Evolutionary conservation across 2,113 vertebrate species (phyloP), one percentile per base, ranked within the genome.

Genomic region (Spea bombifrons): DNA sequence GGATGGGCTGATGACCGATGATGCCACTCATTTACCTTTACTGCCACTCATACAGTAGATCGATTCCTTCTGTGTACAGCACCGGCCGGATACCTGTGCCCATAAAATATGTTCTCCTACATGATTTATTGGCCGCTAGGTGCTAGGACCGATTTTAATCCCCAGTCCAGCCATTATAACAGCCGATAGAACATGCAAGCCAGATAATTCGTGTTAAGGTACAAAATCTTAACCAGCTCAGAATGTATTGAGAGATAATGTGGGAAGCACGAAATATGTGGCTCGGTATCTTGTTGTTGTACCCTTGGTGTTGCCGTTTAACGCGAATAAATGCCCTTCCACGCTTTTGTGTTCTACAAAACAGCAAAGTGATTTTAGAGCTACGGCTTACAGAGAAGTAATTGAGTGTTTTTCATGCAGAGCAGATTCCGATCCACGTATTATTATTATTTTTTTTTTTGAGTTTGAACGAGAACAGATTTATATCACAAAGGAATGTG

Each of bases 401-500:
- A 73, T 57, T 73, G 61, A 15, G 30, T 72, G 52, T 79, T 79
- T 72, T 79, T 79, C 59, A 78, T 59, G 57, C 67, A 64, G 66
- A 71, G 75, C 77, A 73, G 70, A 66, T 63, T 79, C 61, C 12
- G 30, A 47, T 66, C 17, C 61, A 7, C 17, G 43, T 64, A 47
- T 73, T 79, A 57, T 79, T 53, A 13, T 59, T 59, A 59, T 13
- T 13, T 59, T 59, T 59, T 59, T 78, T 79, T 73, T 73, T 45
- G 44, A 70, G 70, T 67, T 66, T 73, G 77, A 65, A 72, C 76
- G 17, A 55, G 69, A 72, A 66, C 71, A 80, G 64, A 80, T 73
- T 73, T 66, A 67, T 74, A 68, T 74, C 57, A 67, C 71, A 80
- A 73, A 61, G 78, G 78, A 80, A 80, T 80, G 78, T 80, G 78